Evolutionary conservation across 1,140 invertebrate genomes (phyloP).

Genomic region (Aphaenogaster floridana): DNA sequence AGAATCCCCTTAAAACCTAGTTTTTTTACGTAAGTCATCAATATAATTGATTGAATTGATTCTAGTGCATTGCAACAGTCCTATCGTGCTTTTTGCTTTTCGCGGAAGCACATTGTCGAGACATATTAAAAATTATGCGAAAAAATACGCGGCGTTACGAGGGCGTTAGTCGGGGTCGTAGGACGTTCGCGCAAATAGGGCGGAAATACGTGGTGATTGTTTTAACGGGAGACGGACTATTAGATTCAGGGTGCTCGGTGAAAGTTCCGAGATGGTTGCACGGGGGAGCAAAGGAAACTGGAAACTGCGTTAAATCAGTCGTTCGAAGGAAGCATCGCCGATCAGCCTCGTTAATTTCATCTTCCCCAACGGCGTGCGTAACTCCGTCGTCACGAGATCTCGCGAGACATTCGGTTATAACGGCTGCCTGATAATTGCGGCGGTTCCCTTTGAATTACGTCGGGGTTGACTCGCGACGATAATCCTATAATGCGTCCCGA

Average conservation of each 20-base stretch:
- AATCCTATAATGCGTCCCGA: neutral
- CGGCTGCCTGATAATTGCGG: conserved; percentile 40
- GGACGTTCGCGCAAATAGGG: conserved; percentile 41
- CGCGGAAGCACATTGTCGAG: neutral
- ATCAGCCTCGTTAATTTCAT: conserved; percentile 54
- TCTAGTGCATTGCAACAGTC: neutral
- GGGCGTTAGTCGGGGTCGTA: neutral
- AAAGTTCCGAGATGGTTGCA: conserved; percentile 56
- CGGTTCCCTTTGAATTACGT: conserved; percentile 27
- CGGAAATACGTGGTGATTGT: conserved; percentile 51
- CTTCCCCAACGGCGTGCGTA: conserved; percentile 35
- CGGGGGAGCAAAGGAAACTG: conserved; percentile 56
- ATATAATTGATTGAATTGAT: conserved; percentile 14
- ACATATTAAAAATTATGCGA: conserved; percentile 28
- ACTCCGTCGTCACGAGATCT: conserved; percentile 32
- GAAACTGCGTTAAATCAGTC: conserved; percentile 63
- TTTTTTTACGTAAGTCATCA: neutral
- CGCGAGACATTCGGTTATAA: conserved; percentile 23
- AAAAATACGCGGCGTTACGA: neutral
- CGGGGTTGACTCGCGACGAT: conserved; percentile 9
- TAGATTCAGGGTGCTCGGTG: conserved; percentile 53
- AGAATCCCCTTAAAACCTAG: neutral
- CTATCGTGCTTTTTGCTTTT: neutral
- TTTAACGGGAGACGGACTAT: conserved; percentile 36
- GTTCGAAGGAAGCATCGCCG: conserved; percentile 57